Evolutionary conservation across 2,888 invertebrate genomes (phyloP), one percentile per base, ranked within the genome.

Genomic region (Campoplex capitator): DNA sequence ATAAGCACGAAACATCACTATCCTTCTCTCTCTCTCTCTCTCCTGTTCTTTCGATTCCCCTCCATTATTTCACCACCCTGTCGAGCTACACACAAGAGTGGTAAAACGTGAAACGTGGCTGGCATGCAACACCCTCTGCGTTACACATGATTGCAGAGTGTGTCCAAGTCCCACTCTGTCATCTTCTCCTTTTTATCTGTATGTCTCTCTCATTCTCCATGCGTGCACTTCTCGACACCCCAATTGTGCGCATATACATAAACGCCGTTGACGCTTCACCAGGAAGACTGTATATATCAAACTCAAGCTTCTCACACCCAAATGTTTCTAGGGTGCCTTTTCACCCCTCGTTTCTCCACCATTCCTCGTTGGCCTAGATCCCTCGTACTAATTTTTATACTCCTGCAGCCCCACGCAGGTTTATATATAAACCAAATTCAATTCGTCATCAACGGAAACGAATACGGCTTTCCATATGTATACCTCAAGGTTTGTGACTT

Each of bases 21-120:
- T 62, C 18, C 71, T n/a, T n/a, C 58, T n/a, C 62, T 18, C 18
- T 84, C 45, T 13, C 48, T 56, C 48, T 35, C 58, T 42, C 45
- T 62, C 45, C 48, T 35, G 51, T 32, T 35, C 35, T 38, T 2
- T 68, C 75, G 58, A 56, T 75, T 38, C 51, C 67, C 67, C 54
- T 54, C 35, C 76, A 32, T 77, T 77, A 77, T 78, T 80, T 65
- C 70, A 65, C 80, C 54, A 80, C 80, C 84, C 84, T 75, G 67
- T 62, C 13, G 32, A 4, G 62, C 13, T 32, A 62, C 16, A 68
- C 68, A 78, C 18, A 79, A 68, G 28, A 74, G 74, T 38, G 74
- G 1, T 23, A 28, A 56, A 71, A 28, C 35, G 28, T 28, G 73
- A 76, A 42, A 54, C 75, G 75, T 62, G 54, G 35, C 56, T 51